Conservation (phyloP, 1,140 invertebrate genomes). For the Papilio xuthus region DNA sequence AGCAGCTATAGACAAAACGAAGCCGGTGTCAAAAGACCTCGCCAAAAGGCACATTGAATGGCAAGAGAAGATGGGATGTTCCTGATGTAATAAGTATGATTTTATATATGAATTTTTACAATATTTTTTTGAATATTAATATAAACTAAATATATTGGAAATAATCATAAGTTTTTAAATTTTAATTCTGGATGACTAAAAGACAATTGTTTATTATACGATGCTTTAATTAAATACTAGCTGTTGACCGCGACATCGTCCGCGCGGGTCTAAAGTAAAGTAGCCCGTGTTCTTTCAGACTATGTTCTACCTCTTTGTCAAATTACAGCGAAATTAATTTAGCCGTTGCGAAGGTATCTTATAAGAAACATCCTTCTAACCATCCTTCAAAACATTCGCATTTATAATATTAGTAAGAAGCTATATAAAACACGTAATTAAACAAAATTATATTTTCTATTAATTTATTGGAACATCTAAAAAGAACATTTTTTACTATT, state of each 20-base stretch:
- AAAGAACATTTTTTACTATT: background rate
- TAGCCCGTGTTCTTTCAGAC: too few species aligned
- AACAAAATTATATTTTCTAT: background rate
- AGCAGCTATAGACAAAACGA: slow-evolving; percentile 70
- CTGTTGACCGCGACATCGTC: too few species aligned
- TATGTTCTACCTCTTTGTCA: too few species aligned
- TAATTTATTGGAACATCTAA: slow-evolving; percentile 8
- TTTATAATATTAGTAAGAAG: too few species aligned
- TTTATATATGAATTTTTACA: background rate
- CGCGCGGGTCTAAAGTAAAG: too few species aligned
- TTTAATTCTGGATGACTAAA: too few species aligned
- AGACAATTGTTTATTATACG: too few species aligned
- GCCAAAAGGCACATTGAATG: slow-evolving; percentile 61
- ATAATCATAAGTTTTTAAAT: background rate
- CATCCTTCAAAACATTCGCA: too few species aligned
- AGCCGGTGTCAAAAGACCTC: slow-evolving; percentile 67
- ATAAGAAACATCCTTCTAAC: too few species aligned
- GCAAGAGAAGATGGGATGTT: slow-evolving; percentile 72
- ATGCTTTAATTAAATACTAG: too few species aligned
- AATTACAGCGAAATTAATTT: too few species aligned
- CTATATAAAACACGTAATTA: background rate
- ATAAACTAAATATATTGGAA: background rate
- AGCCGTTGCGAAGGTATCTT: too few species aligned
- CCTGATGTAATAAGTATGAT: slow-evolving; percentile 44
- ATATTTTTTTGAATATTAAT: background rate